These are phyloP conservation scores for Drosophila imparisetae DNA, from an alignment of 2,888 invertebrate species.

Conservation along the genomic window DNA sequence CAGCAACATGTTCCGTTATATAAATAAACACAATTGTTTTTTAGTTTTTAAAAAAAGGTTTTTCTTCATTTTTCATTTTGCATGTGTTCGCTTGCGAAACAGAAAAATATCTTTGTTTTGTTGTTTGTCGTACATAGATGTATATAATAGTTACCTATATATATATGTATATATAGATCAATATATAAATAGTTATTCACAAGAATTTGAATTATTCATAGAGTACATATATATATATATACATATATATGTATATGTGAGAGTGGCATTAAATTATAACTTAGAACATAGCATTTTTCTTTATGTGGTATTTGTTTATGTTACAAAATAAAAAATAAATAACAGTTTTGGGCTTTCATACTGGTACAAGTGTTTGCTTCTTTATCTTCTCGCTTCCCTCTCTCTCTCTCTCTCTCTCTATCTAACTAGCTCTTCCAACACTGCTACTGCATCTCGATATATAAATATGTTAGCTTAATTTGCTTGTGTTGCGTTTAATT, in stretches of 20 bases:
- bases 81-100: conserved; percentile 75
- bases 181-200: conserved; percentile 79
- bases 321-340: conserved; percentile 79
- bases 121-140: conserved; percentile 67
- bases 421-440: conserved; percentile 23
- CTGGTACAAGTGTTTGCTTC: conserved; percentile 70
- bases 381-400: conserved; percentile 4
- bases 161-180: conserved; percentile 51
- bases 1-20: not conserved
- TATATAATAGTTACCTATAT: conserved; percentile 49
- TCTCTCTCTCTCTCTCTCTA: conserved; percentile 3
- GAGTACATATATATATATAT: conserved; percentile 53
- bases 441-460: conserved; percentile 1
- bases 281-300: conserved; percentile 30
- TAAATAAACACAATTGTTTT: conserved; percentile 18
- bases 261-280: conserved; percentile 56
- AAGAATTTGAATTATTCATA: conserved; percentile 74
- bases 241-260: conserved; percentile 22
- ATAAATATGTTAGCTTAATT: conserved; percentile 15
- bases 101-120: conserved; percentile 75
- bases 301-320: conserved; percentile 28
- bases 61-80: conserved; percentile 61
- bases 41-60: conserved; percentile 73
- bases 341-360: conserved; percentile 78
- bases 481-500: conserved; percentile 12